phyloP scores from a whole-genome alignment of 2,888 invertebrate genomes.

The Nematopogon swammerdamellus region DNA sequence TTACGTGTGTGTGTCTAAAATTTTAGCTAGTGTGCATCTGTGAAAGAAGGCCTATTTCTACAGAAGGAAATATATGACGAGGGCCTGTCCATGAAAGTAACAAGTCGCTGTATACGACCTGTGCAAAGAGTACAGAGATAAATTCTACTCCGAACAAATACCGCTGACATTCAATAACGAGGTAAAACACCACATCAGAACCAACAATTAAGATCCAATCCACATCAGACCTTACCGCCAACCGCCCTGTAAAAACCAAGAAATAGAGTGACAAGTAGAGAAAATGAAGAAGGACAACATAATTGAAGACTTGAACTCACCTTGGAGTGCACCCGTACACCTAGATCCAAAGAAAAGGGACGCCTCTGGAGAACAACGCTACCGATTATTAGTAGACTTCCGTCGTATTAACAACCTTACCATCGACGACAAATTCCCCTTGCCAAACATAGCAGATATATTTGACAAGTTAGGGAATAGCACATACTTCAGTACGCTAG shows the following conservation, averaged over 20 bases:
- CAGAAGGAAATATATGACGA: no score
- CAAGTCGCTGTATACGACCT: no score
- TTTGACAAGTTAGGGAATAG: no score
- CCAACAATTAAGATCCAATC: neutral
- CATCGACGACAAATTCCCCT: no score
- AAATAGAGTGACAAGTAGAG: constrained; percentile 12
- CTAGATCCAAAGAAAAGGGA: constrained; percentile 14
- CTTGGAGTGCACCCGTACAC: constrained; percentile 15
- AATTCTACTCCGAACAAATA: constrained; percentile 19
- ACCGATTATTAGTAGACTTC: neutral
- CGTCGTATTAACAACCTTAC: no score
- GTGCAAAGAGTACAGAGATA: constrained; percentile 16
- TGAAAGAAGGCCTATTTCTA: no score
- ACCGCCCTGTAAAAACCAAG: constrained; percentile 6
- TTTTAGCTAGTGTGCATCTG: no score
- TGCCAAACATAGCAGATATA: no score
- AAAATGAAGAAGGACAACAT: constrained; percentile 12
- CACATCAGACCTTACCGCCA: constrained; percentile 8
- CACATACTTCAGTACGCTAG: no score
- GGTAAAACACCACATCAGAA: constrained; percentile 20
- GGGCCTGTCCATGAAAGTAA: no score
- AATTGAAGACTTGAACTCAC: constrained; percentile 10
- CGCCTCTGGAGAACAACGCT: constrained; percentile 12
- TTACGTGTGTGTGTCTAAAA: no score
- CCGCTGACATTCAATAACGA: constrained; percentile 18